Conservation (phyloP, 2,888 invertebrate genomes). For the Pimpla rufipes region DNA sequence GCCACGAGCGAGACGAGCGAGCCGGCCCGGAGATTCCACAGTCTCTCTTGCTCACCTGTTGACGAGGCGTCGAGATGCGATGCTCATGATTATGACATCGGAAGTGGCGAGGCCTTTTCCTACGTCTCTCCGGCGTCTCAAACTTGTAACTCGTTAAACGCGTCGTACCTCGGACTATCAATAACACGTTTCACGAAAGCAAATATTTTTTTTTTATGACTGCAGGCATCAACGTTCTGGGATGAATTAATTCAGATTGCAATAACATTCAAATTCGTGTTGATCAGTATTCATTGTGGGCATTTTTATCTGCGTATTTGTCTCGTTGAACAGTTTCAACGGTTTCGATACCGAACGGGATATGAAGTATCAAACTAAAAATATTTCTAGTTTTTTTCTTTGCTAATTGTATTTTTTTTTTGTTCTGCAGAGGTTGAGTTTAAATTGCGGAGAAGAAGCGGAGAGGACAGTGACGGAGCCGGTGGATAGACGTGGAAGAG, state of each 20-base stretch:
- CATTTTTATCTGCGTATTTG: neutral
- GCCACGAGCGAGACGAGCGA: constrained; percentile 7
- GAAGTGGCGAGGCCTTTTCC: constrained; percentile 36
- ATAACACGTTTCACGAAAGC: neutral
- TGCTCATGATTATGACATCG: constrained; percentile 56
- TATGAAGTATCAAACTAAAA: too few relatives aligned
- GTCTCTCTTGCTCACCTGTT: constrained; percentile 36
- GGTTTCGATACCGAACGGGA: too few relatives aligned
- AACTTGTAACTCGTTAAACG: neutral
- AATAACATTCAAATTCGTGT: neutral
- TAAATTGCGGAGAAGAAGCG: neutral
- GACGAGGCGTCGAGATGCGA: constrained; percentile 31
- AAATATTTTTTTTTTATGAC: neutral
- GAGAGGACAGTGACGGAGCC: neutral
- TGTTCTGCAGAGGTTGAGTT: neutral
- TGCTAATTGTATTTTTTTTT: neutral
- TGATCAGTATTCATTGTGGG: neutral
- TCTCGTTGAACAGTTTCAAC: neutral
- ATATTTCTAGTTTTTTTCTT: neutral
- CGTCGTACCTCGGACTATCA: neutral
- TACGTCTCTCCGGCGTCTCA: constrained; percentile 20
- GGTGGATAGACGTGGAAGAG: neutral
- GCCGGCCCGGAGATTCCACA: constrained; percentile 46
- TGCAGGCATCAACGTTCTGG: neutral
- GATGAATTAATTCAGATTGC: neutral